Conservation (phyloP, 1,140 invertebrate genomes). For the Aphidius ervi region DNA sequence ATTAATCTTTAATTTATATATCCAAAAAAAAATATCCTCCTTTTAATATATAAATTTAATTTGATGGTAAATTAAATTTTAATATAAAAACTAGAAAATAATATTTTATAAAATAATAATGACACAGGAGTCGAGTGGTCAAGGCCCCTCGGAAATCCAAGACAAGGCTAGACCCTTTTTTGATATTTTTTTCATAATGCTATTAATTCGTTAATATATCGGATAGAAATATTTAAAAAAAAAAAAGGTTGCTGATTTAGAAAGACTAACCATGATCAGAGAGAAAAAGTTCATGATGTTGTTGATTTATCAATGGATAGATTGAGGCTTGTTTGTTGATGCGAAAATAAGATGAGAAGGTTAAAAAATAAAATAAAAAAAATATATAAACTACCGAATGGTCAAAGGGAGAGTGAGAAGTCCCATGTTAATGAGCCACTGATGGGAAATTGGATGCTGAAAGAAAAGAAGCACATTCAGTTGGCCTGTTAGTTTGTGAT, state of each 20-base stretch:
- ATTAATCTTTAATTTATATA: no score
- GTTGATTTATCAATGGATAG: conserved; percentile 1
- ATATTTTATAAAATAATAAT: not conserved
- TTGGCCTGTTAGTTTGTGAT: not conserved
- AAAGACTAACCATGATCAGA: not conserved
- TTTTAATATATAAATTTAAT: no score
- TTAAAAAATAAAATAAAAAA: conserved; percentile 5
- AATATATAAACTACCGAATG: conserved; percentile 8
- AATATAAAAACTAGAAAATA: not conserved
- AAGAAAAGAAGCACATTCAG: conserved; percentile 3
- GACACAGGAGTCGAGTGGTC: conserved; percentile 6
- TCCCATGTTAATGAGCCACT: conserved; percentile 7
- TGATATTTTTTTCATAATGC: not conserved
- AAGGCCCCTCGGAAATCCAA: conserved; percentile 5
- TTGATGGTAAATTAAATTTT: no score
- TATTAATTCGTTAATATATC: no score
- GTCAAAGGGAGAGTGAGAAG: not conserved
- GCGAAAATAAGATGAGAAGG: conserved; percentile 12
- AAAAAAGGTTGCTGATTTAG: not conserved
- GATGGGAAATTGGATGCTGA: conserved; percentile 10
- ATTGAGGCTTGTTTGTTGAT: conserved; percentile 3
- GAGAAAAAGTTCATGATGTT: not conserved
- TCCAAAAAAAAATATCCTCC: no score
- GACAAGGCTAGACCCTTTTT: not conserved
- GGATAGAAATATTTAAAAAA: conserved; percentile 1